phyloP scores from a whole-genome alignment of 2,888 invertebrate species.

The Gortyna flavago region DNA sequence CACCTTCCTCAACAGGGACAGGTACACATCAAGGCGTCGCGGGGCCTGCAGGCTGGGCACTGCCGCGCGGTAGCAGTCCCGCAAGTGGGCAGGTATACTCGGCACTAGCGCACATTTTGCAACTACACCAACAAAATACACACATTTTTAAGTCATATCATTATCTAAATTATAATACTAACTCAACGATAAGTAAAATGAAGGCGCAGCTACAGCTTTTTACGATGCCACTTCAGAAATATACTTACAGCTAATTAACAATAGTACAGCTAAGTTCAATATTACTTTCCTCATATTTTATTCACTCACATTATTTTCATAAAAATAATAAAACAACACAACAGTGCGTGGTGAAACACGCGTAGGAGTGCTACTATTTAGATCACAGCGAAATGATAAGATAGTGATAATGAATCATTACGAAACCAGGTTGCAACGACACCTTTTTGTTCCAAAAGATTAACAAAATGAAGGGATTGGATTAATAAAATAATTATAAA shows the following conservation, averaged over 20 bases:
- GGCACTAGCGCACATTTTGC: slow-evolving; percentile 77
- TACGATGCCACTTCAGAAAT: background rate
- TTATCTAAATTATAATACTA: slow-evolving; percentile 22
- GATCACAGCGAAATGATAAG: slow-evolving; percentile 79
- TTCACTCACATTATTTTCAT: slow-evolving; percentile 63
- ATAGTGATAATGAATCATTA: slow-evolving; percentile 81
- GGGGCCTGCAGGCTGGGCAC: slow-evolving; percentile 88
- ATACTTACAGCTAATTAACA: slow-evolving; percentile 77
- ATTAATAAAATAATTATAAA: slow-evolving; percentile 60
- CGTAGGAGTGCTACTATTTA: slow-evolving; percentile 73
- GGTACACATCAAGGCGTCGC: slow-evolving; percentile 89
- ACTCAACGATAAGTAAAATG: slow-evolving; percentile 21
- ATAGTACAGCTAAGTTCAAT: slow-evolving; percentile 55
- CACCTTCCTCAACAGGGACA: slow-evolving; percentile 91
- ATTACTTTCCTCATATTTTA: slow-evolving; percentile 70
- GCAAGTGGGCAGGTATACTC: slow-evolving; percentile 89
- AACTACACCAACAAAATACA: slow-evolving; percentile 67
- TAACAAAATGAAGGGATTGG: slow-evolving; percentile 33
- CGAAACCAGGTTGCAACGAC: slow-evolving; percentile 68
- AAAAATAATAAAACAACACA: slow-evolving; percentile 66
- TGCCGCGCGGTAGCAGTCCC: slow-evolving; percentile 90
- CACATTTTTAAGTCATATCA: slow-evolving; percentile 3
- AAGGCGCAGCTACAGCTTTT: background rate
- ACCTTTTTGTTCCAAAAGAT: slow-evolving; percentile 47
- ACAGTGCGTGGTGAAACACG: slow-evolving; percentile 68